Conservation (phyloP, 1,140 invertebrate species). For the Armadillidium nasatum region DNA sequence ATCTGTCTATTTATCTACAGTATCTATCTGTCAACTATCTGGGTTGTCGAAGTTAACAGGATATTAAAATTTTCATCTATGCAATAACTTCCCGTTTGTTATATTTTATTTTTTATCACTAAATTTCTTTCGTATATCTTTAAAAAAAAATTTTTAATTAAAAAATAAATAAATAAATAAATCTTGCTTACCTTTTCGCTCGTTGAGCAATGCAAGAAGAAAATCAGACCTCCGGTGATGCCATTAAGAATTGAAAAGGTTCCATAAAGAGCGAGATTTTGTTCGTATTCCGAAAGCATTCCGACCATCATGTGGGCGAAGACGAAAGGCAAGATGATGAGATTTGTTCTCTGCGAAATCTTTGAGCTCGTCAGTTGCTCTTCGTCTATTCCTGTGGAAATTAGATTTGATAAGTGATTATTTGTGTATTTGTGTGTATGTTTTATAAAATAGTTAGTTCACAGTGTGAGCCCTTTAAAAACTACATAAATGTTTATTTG, state of each 20-base stretch:
- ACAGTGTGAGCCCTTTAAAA: too few relatives aligned
- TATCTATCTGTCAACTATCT: too few relatives aligned
- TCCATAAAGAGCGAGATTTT: slow-evolving; percentile 47
- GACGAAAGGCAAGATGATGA: slow-evolving; percentile 47
- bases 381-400: slow-evolving; percentile 38
- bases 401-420: neutral
- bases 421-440: neutral
- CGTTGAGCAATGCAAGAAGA: slow-evolving; percentile 47
- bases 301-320: slow-evolving; percentile 47
- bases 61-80: too few relatives aligned
- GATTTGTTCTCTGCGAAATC: slow-evolving; percentile 48
- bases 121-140: too few relatives aligned
- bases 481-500: too few relatives aligned
- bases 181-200: slow-evolving; percentile 47
- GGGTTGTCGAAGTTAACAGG: too few relatives aligned
- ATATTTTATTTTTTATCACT: too few relatives aligned
- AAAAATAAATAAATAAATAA: too few relatives aligned
- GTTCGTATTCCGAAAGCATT: slow-evolving; percentile 47
- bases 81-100: too few relatives aligned
- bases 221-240: slow-evolving; percentile 45
- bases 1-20: too few relatives aligned
- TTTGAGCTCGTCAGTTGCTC: slow-evolving; percentile 38
- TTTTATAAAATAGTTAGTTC: too few relatives aligned
- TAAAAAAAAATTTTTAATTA: too few relatives aligned
- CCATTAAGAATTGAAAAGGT: slow-evolving; percentile 48